A percentile compares a stretch with the other conserved stretches of the same genome.
Evolutionary conservation across 2,797 vertebrate genomes (phyloP).

Genomic region (Anguilla pacifica): DNA sequence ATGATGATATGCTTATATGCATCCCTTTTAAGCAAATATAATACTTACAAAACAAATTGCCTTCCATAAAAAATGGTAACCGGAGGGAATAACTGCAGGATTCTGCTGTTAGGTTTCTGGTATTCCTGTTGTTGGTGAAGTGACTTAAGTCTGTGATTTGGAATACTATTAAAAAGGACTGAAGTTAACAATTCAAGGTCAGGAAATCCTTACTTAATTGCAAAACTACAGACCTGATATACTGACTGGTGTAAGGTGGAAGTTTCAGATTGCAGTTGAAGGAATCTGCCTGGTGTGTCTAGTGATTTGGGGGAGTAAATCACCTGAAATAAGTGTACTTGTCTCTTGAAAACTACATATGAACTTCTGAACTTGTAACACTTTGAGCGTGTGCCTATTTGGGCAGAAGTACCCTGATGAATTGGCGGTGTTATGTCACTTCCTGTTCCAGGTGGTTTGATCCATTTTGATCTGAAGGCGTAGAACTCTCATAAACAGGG

Average conservation of each 20-base stretch:
- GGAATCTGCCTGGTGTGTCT: not conserved
- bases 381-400: not conserved
- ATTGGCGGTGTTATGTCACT: not conserved
- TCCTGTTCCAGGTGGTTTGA: conserved; percentile 32
- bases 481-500: conserved; percentile 34
- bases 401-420: not conserved
- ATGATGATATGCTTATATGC: too few species aligned
- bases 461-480: conserved; percentile 48
- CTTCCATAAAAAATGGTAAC: not conserved
- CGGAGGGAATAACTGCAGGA: not conserved
- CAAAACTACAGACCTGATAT: not conserved
- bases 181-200: not conserved
- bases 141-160: not conserved
- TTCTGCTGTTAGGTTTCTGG: not conserved
- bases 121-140: not conserved
- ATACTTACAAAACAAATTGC: not conserved
- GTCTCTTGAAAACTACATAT: not conserved
- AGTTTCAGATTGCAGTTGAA: not conserved
- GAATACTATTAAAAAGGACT: not conserved
- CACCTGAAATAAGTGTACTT: not conserved
- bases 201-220: not conserved
- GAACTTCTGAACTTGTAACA: not conserved
- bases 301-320: not conserved
- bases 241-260: not conserved
- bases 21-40: too few species aligned